Conservation (phyloP, 2,113 vertebrate genomes). For the Pangasianodon hypophthalmus region DNA sequence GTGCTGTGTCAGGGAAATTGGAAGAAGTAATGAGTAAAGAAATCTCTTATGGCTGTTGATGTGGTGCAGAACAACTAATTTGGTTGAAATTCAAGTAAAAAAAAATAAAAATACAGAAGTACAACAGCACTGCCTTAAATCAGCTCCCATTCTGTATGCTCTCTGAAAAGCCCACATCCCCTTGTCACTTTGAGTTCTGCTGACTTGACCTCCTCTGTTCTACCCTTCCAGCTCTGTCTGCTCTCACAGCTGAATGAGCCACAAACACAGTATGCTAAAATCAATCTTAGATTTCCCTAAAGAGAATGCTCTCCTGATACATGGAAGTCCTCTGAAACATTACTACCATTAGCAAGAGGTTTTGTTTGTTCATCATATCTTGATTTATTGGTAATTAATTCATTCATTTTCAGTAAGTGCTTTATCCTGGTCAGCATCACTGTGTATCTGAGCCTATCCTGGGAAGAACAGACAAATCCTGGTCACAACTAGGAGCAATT, state of each 20-base stretch:
- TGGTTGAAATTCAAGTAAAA: background rate
- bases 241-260: slow-evolving; percentile 15
- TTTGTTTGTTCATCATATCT: background rate
- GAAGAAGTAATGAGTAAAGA: background rate
- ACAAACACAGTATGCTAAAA: background rate
- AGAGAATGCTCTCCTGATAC: background rate
- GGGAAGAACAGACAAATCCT: background rate
- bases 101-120: background rate
- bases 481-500: background rate
- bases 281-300: background rate
- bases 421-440: background rate
- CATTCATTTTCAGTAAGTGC: background rate
- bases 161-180: slow-evolving; percentile 7
- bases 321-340: background rate
- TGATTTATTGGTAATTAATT: background rate
- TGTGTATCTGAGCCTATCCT: background rate
- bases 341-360: background rate
- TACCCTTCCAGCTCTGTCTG: slow-evolving; percentile 37
- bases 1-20: background rate
- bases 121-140: background rate
- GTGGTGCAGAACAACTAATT: background rate
- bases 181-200: slow-evolving; percentile 28
- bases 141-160: background rate
- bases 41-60: background rate
- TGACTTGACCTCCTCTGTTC: slow-evolving; percentile 34